Percentiles rank a stretch among this genome's conserved stretches.
Conservation (phyloP, 2,888 invertebrate species). For the Epinotia bilunana region DNA sequence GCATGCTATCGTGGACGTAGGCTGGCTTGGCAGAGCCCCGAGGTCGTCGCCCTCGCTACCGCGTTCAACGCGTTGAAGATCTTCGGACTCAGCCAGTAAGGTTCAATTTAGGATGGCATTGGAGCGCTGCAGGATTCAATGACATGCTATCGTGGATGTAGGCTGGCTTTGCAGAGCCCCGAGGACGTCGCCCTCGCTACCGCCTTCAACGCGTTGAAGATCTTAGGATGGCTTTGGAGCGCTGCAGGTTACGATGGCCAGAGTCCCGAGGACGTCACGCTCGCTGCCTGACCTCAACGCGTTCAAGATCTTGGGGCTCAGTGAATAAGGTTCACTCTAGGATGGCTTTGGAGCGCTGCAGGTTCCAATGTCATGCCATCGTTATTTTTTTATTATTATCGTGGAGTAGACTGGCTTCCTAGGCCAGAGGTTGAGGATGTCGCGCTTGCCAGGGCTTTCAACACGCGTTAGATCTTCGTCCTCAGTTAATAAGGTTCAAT, state of each 20-base stretch:
- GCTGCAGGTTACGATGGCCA: too few species aligned
- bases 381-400: too few species aligned
- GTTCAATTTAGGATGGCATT: too few species aligned
- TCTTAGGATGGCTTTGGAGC: slow-evolving; percentile 61
- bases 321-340: slow-evolving; percentile 81
- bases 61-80: slow-evolving; percentile 96
- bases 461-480: not conserved
- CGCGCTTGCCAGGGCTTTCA: not conserved
- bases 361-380: too few species aligned
- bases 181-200: slow-evolving; percentile 96
- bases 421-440: not conserved
- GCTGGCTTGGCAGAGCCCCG: too few species aligned
- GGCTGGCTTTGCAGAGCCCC: slow-evolving; percentile 85
- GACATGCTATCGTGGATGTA: too few species aligned
- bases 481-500: not conserved
- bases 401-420: too few species aligned
- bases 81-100: slow-evolving; percentile 92
- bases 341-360: too few species aligned
- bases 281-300: slow-evolving; percentile 96
- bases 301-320: slow-evolving; percentile 93
- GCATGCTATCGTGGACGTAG: too few species aligned
- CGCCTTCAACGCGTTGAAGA: slow-evolving; percentile 95
- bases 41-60: slow-evolving; percentile 95
- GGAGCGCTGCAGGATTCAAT: too few species aligned
- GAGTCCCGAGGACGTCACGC: slow-evolving; percentile 94